phyloP scores from a whole-genome alignment of 2,888 invertebrate species.

The Elgonia sp. region DNA sequence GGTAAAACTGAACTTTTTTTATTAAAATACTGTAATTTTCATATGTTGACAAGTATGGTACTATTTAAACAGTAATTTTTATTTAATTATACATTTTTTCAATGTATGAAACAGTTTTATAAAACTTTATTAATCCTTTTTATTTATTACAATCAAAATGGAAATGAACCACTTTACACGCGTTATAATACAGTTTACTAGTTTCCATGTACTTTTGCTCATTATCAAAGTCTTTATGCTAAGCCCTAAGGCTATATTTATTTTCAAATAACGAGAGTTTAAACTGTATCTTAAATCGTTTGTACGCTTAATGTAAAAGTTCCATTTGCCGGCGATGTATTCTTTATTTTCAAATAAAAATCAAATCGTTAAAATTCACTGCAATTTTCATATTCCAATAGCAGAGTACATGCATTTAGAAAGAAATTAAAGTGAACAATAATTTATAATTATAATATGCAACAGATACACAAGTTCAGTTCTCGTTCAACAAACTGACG shows the following conservation, averaged over 20 bases:
- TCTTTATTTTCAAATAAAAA: neutral
- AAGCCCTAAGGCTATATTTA: slow-evolving; percentile 3
- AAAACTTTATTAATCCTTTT: neutral
- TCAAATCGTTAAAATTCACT: neutral
- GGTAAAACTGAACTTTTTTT: too few relatives aligned
- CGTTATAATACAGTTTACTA: neutral
- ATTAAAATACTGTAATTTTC: too few relatives aligned
- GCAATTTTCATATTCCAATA: neutral
- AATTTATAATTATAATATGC: neutral
- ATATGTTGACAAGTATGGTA: too few relatives aligned
- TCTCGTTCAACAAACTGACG: neutral
- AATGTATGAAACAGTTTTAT: too few relatives aligned
- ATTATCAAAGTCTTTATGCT: slow-evolving; percentile 1
- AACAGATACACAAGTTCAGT: too few relatives aligned
- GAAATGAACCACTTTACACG: neutral
- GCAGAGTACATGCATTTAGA: neutral
- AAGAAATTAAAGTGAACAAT: neutral
- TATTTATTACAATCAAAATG: neutral
- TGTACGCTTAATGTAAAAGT: neutral
- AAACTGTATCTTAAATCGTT: slow-evolving; percentile 15
- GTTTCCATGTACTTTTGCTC: neutral
- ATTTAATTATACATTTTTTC: too few relatives aligned
- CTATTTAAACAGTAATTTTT: too few relatives aligned
- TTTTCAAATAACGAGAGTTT: slow-evolving; percentile 13
- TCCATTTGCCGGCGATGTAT: neutral